These are phyloP conservation scores for Heteropelma amictum DNA, from an alignment of 2,888 invertebrate species.

Conservation along the genomic window DNA sequence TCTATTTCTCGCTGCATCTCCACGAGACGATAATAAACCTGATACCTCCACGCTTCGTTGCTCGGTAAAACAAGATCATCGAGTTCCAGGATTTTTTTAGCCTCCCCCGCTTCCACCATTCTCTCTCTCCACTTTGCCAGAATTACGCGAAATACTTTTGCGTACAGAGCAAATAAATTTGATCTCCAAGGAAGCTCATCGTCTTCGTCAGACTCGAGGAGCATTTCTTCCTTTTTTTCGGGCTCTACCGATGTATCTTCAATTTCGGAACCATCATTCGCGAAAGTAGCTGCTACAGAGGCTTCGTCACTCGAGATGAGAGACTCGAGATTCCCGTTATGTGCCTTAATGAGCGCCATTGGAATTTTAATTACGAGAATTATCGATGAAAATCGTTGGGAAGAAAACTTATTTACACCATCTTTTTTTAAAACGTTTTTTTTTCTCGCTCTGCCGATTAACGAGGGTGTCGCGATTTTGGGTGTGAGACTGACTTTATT, in stretches of 20 bases:
- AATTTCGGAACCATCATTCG: not conserved
- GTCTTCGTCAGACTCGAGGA: not conserved
- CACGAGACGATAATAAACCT: slow-evolving; percentile 84
- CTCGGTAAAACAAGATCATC: slow-evolving; percentile 84
- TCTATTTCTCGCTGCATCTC: slow-evolving; percentile 81
- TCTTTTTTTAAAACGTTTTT: not conserved
- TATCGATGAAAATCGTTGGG: not conserved
- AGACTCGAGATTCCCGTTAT: not conserved
- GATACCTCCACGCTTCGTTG: slow-evolving; percentile 84
- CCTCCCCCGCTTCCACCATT: slow-evolving; percentile 57
- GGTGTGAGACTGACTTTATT: slow-evolving; percentile 47
- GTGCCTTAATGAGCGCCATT: slow-evolving; percentile 13
- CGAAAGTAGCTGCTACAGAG: no score
- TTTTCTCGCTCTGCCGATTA: not conserved
- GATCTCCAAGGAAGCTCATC: slow-evolving; percentile 74
- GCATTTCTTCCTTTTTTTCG: not conserved
- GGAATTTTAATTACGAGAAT: not conserved
- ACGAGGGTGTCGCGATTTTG: slow-evolving; percentile 26
- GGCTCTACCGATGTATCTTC: not conserved
- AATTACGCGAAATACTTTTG: slow-evolving; percentile 82
- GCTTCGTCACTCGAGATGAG: no score
- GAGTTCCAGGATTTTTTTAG: slow-evolving; percentile 73
- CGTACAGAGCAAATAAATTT: slow-evolving; percentile 84
- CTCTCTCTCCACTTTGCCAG: slow-evolving; percentile 77
- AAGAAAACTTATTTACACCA: not conserved